Percentiles rank a stretch among this genome's conserved stretches.
phyloP scores from a whole-genome alignment of 2,113 vertebrate species.

The Calidris pygmaea region DNA sequence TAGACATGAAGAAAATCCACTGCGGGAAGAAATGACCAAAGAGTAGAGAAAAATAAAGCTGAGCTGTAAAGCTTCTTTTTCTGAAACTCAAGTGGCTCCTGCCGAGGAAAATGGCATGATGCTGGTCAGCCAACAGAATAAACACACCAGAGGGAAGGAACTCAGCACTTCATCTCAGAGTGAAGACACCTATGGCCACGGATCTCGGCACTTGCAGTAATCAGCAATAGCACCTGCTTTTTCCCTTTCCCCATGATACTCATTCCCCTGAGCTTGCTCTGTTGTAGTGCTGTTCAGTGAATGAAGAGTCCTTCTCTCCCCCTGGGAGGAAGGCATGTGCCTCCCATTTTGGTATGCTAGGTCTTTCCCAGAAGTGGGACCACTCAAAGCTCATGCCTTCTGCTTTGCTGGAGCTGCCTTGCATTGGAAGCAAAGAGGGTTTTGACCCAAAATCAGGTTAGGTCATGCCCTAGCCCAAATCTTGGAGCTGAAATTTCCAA shows the following conservation, averaged over 20 bases:
- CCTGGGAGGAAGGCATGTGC: background rate
- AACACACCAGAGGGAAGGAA: background rate
- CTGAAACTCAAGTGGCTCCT: background rate
- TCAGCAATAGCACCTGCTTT: background rate
- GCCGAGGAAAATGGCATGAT: background rate
- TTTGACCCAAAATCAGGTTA: background rate
- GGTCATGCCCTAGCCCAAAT: background rate
- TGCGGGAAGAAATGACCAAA: background rate
- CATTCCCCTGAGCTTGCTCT: background rate
- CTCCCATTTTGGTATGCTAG: fast-evolving
- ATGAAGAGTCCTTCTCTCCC: background rate
- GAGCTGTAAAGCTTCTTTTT: background rate
- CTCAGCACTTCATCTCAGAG: background rate
- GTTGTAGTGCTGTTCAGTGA: background rate
- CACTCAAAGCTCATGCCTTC: background rate
- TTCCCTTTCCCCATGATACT: background rate
- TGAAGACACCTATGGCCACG: background rate
- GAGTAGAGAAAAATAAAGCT: background rate
- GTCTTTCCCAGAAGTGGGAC: background rate
- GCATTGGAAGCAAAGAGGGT: background rate
- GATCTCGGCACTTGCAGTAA: background rate
- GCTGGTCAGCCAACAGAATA: background rate
- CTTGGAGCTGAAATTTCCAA: background rate
- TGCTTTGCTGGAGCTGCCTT: background rate
- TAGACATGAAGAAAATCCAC: background rate